These are phyloP conservation scores for Ophiodon elongatus DNA, from an alignment of 2,113 vertebrate genomes.

Conservation along the genomic window DNA sequence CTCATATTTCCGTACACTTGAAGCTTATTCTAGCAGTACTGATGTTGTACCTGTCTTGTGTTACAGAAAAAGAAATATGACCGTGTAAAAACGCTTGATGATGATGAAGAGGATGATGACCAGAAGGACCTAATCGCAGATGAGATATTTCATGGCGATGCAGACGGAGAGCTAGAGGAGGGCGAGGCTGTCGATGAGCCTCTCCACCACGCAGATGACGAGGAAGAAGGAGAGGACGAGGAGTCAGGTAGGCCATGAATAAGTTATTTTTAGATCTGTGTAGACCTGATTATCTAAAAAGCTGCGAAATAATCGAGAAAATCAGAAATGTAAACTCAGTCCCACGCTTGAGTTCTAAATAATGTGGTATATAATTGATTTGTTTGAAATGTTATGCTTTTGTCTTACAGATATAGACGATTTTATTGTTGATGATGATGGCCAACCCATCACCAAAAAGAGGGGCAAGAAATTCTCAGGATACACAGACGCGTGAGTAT, in stretches of 20 bases:
- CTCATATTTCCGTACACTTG: background rate
- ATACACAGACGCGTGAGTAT: constrained; percentile 96
- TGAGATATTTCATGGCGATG: constrained; percentile 96
- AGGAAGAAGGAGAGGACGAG: constrained; percentile 93
- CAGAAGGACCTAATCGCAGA: constrained; percentile 94
- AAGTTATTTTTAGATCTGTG: background rate
- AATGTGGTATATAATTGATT: background rate
- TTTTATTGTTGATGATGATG: constrained; percentile 98
- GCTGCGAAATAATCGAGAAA: background rate
- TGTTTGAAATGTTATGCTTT: background rate
- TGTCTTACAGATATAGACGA: constrained; percentile 91
- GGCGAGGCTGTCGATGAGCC: constrained; percentile 89
- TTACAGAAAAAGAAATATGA: constrained; percentile 93
- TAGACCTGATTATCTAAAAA: background rate
- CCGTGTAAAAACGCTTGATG: constrained; percentile 94
- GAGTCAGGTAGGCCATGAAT: constrained; percentile 88
- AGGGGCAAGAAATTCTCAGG: constrained; percentile 96
- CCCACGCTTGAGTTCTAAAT: background rate
- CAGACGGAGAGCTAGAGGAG: constrained; percentile 93
- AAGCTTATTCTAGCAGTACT: background rate
- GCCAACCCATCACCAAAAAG: constrained; percentile 96
- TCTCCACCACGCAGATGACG: constrained; percentile 88
- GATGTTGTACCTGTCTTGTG: constrained; percentile 1
- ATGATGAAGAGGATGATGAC: constrained; percentile 94
- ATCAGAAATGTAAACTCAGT: background rate